Conservation (phyloP, 2,888 invertebrate genomes). For the Resseliella maxima region DNA sequence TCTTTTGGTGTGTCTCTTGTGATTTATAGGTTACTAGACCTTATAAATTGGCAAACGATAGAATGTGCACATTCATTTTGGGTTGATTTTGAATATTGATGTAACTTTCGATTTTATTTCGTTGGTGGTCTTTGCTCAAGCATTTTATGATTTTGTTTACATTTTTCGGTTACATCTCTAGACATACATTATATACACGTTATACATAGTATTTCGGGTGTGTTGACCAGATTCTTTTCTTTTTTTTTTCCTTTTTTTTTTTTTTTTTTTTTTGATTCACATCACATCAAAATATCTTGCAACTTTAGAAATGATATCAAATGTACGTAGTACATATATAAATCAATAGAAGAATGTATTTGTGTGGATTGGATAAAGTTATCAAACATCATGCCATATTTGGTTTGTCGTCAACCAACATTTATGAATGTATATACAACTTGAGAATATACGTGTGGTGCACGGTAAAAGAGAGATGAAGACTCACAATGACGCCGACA, state of each 20-base stretch:
- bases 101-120: neutral
- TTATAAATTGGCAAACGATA: no score
- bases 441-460: neutral
- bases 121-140: neutral
- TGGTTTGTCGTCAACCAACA: neutral
- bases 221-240: neutral
- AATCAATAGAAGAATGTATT: no score
- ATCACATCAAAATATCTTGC: no score
- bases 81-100: neutral
- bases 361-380: neutral
- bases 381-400: neutral
- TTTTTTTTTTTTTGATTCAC: neutral
- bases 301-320: no score
- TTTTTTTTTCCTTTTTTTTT: neutral
- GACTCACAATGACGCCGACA: constrained; percentile 1
- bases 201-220: no score
- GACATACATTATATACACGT: no score
- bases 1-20: no score
- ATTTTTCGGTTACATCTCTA: no score
- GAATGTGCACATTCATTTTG: no score
- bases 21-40: no score
- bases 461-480: neutral
- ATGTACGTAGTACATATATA: no score
- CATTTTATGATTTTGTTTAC: no score
- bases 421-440: neutral